These are phyloP conservation scores for Petrophora chlorosata DNA, from an alignment of 2,888 invertebrate species.

Conservation along the genomic window DNA sequence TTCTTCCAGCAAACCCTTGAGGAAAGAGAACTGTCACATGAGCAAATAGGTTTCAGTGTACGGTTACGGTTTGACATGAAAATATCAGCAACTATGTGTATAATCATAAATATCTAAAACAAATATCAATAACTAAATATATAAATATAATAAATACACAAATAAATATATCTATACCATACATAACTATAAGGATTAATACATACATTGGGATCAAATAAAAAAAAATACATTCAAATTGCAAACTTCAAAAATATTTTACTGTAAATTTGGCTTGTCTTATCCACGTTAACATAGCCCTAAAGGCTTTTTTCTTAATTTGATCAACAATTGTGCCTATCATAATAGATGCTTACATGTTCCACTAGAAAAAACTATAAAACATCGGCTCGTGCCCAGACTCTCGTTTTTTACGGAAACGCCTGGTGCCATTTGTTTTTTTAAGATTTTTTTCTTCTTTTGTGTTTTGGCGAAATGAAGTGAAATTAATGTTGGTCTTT, in stretches of 20 bases:
- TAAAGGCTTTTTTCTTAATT: conserved; percentile 70
- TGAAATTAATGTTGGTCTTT: conserved; percentile 60
- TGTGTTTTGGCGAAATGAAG: conserved; percentile 60
- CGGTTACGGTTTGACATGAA: no score
- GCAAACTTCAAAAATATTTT: not conserved
- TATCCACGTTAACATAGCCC: conserved; percentile 51
- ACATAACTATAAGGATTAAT: no score
- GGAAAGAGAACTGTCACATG: no score
- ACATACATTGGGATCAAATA: no score
- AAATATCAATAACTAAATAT: no score
- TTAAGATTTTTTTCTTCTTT: conserved; percentile 52
- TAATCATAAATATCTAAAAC: no score
- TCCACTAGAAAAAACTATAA: conserved; percentile 53
- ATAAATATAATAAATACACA: no score
- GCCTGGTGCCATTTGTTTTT: conserved; percentile 49
- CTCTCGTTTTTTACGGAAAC: conserved; percentile 75
- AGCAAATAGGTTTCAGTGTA: no score
- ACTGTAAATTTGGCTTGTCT: conserved; percentile 13
- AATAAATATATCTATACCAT: no score
- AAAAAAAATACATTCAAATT: no score
- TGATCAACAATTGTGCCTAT: conserved; percentile 73
- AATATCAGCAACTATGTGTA: no score
- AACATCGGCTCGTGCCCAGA: conserved; percentile 73
- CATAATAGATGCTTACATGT: conserved; percentile 53
- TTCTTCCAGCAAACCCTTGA: no score